Evolutionary conservation across 2,797 vertebrate species (phyloP), one percentile per base, ranked within the genome.

Genomic region (Sebastes nivosus): DNA sequence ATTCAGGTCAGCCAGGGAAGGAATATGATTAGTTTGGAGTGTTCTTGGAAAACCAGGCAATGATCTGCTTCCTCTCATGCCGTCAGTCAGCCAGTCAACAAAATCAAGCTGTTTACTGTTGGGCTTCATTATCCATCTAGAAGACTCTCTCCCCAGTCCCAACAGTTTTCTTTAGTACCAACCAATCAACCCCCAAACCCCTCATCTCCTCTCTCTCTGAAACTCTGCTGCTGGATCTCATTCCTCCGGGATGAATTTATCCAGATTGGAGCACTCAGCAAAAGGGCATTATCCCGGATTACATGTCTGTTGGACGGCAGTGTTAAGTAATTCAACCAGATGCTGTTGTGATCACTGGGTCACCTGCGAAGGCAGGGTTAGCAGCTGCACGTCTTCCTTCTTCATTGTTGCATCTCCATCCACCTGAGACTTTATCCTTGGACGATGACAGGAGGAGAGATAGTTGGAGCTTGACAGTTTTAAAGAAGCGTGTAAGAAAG

Each of bases 291-390:
- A 96, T 96, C 94, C 93, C 72, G 86, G 95, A 96, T 96, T 96
- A 96, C 95, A 95, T 89, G 93, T 94, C 94, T 93, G 93, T 91
- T 90, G 94, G 94, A 94, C 78, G 87, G 94, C 92, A 90, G 94
- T 93, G 93, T 95, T 95, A 95, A 96, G 95, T 95, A 95, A 96
- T 96, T 96, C 89, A 93, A 94, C 86, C 96, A 96, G 96, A 96
- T 96, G 96, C 94, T 94, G 94, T 89, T 85, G 87, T 88, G 91
- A 94, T 94, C 85, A 88, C 72, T 68, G 77, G 92, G 94, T 96
- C 94, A 96, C 95, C 95, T 95, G 92, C 83, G 85, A 90, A 84
- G 77, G 64, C 82, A 52, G 73, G 20, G 77, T 81, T 70, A 82
- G 75, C 87, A 81, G 81, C 91, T 87, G 79, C 66, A 77, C 52